Conservation (phyloP, 2,113 vertebrate genomes). For the Coturnix japonica region DNA sequence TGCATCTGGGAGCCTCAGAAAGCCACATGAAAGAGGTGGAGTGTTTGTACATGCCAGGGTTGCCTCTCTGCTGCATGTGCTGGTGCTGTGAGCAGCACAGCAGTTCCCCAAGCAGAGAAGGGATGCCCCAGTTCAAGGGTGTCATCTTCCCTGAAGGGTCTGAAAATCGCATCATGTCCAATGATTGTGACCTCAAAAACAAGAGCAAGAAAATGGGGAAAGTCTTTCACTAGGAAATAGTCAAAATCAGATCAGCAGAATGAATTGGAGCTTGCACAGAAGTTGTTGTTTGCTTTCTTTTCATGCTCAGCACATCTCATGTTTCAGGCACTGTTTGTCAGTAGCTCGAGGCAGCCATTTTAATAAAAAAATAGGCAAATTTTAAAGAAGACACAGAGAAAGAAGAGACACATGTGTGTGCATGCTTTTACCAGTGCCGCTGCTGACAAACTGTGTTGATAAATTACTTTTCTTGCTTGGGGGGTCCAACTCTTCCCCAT, state of each 20-base stretch:
- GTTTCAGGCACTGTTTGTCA: neutral
- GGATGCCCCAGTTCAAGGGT: accelerated
- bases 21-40: neutral
- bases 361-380: neutral
- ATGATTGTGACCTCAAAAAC: neutral
- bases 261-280: neutral
- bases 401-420: neutral
- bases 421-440: neutral
- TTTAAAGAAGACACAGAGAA: neutral
- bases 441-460: neutral
- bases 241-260: neutral
- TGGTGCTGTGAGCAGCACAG: accelerated
- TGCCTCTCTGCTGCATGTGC: neutral
- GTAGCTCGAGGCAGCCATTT: slow-evolving; percentile 31
- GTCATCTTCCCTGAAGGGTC: neutral
- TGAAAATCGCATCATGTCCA: neutral
- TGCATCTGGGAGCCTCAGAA: neutral
- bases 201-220: neutral
- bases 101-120: neutral
- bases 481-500: neutral
- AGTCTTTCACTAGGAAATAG: neutral
- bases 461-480: slow-evolving; percentile 37
- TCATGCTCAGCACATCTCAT: neutral
- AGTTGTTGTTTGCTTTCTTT: neutral
- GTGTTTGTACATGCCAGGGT: neutral